Base-by-base conservation (phyloP, 2,113 vertebrate species). In the Lampris incognitus region DNA sequence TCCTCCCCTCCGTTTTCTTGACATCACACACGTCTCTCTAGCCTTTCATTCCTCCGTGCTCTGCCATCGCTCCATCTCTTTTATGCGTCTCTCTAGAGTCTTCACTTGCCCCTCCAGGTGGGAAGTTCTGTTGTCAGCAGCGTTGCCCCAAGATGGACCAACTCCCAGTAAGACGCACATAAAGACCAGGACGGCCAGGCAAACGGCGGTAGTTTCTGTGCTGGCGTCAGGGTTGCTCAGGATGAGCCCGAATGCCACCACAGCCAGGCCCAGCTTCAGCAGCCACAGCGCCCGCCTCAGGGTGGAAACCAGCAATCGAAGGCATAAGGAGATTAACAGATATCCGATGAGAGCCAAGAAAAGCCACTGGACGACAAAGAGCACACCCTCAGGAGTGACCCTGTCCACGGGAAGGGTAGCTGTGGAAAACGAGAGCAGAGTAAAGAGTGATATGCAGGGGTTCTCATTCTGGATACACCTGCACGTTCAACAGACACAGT, bases 291-390 rank as follows among this genome's bases (percentile, higher is more conserved):
- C 56, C 60, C 70, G 73, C 54, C 81, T 83, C 71, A 93, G 64
- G n/a, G 84, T 71, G 36, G 85, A 88, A 4, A 83, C 67, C 0
- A 94, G 70, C 59, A 93, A 57, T 39, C 67, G 52, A 38, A 92
- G 49, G 36, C 72, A 46, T 0, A 93, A 59, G 36, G 89, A 92
- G 39, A 92, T 24, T n/a, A 94, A 81, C 91, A 88, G 92, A 82
- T 94, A 93, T 62, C 82, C 82, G 57, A 92, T 24, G 54, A 94
- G 56, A 64, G 88, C 81, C 52, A 88, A 38, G 5, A 93, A 57
- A 0, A 90, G 50, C 93, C 93, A 94, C 73, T 87, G 82, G 37
- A 10, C 13, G 0, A 94, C 85, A 3, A 90, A 91, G 42, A 91
- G 3, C 37, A 94, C 79, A 1, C 89, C 92, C 6, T 91, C 86